Base-by-base conservation (phyloP, 2,888 invertebrate species). In the Leptopterna dolabrata region DNA sequence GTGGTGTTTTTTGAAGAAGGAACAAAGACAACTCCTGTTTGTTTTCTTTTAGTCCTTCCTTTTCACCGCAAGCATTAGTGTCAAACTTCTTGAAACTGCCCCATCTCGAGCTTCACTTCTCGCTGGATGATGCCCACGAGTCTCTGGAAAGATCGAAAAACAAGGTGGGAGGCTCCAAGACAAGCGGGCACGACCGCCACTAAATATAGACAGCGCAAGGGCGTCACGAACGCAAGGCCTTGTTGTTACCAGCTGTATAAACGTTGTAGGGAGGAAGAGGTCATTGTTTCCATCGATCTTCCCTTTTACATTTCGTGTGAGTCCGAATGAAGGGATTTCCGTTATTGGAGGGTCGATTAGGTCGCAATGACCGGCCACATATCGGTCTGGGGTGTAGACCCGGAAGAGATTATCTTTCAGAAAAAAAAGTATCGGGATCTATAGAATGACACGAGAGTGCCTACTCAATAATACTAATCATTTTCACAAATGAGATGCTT, bases 221-320 rank as follows among this genome's bases (percentile, higher is more conserved):
- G 63, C 63, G 63, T 63, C 63, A 63, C 63, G 63, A 63, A 27
- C 63, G 51, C 51, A 27, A 63, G 63, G 63, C 63, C 63, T 63
- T 63, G 63, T 63, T 63, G 63, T 63, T 63, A 63, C 63, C 63
- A 63, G 63, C 24, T 63, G 63, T 63, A 24, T 13, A 6, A 19
- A 63, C 63, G 19, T 24, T 11, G 63, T 63, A 36, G 24, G 43
- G 76, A 36, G 36, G 45, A 24, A 78, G 78, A 78, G 78, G 78
- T 78, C 78, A 78, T 78, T 78, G 78, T 78, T 78, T 78, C 78
- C 78, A 78, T 78, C 78, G 78, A 78, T 78, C 76, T 36, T 36
- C 29, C 24, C 63, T 27, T 36, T 63, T 24, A 63, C 27, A 63
- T 63, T 63, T 63, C 63, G 27, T 63, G 63, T 63, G 63, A 63